Conservation (phyloP, 2,113 vertebrate genomes). For the Scolopax mira region DNA sequence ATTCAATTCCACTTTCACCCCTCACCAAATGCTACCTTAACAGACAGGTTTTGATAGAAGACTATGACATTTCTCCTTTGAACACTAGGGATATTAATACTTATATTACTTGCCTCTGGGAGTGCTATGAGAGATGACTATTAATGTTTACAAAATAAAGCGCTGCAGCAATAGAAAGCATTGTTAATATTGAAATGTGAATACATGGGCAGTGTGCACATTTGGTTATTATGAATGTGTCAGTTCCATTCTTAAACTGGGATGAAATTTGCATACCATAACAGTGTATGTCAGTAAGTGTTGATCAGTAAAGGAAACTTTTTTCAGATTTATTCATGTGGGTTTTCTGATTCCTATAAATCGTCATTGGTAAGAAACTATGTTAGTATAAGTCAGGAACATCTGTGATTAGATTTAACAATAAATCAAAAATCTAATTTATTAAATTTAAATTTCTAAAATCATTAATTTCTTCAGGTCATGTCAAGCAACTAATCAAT, state of each 20-base stretch:
- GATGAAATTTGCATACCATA: not conserved
- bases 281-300: not conserved
- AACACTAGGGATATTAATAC: constrained; percentile 23
- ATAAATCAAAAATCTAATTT: not conserved
- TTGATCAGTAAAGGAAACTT: not conserved
- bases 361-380: not conserved
- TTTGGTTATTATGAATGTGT: not conserved
- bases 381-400: not conserved
- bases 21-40: constrained; percentile 14
- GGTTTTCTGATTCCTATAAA: not conserved
- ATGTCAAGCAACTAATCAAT: not conserved
- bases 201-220: not conserved
- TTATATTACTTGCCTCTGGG: not conserved
- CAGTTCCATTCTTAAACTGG: not conserved
- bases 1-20: not conserved
- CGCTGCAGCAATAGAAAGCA: not conserved
- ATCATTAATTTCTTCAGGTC: not conserved
- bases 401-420: not conserved
- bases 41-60: constrained; percentile 19
- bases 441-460: not conserved
- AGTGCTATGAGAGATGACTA: not conserved
- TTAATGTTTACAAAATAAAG: constrained; percentile 2
- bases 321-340: not conserved
- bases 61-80: not conserved
- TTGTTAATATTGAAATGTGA: not conserved